Evolutionary conservation across 2,113 vertebrate genomes (phyloP), one percentile per base, ranked within the genome.

Genomic region (Gobiocypris rarus): DNA sequence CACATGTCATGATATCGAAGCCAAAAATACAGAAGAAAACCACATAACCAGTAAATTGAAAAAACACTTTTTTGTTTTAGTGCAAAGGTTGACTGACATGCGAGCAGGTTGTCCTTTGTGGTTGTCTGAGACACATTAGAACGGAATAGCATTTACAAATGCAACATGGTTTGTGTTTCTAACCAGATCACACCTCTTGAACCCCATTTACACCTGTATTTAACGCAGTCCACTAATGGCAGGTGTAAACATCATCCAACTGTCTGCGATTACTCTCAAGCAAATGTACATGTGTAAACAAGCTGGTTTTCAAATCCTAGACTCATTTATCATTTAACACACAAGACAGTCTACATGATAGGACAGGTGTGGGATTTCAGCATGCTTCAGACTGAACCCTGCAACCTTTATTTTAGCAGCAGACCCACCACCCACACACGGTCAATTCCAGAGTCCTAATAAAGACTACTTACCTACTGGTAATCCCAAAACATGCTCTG

Each of bases 401-500:
- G 45, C 45, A 52, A 52, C 9, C 31, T 59, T 59, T 78, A 6
- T 78, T 15, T 59, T 19, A 50, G 43, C 38, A 80, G 9, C 4
- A 34, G 14, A 34, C 19, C 65, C 19, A 70, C 28, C 19, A 22
- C 11, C 45, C n/a, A 19, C 52, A 0, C 75, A 58, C 31, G 4
- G 28, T 38, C 28, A 56, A 76, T n/a, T 10, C 9, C 19, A 17
- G 3, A 67, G 24, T 24, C 28, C 45, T 69, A 1, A 38, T 31
- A 45, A 28, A 80, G 17, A 80, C 43, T 67, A 70, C 94, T 87
- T 89, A 94, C 94, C 94, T 81, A 94, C 88, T 58, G 94, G 93
- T 59, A 95, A 89, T 31, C 94, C 94, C 88, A 95, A 87, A 70
- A 92, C 43, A 83, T 95, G 93, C 34, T 91, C 87, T 24, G 87